Conservation (phyloP, 2,888 invertebrate genomes). For the Conistra vaccinii region DNA sequence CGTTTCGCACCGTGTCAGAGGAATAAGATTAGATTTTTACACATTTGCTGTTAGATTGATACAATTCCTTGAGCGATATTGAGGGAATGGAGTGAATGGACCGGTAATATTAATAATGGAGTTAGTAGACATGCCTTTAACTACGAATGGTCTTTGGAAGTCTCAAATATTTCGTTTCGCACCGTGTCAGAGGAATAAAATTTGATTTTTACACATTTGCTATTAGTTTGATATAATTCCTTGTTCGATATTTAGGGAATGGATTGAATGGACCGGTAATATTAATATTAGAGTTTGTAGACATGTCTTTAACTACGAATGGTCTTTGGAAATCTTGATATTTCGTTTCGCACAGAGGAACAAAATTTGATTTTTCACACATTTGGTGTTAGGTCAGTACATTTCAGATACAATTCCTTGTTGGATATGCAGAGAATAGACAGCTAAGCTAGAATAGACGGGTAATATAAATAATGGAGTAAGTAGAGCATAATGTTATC, state of each 20-base stretch:
- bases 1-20: slow-evolving; percentile 65
- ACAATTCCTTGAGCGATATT: background rate
- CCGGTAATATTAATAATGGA: slow-evolving; percentile 18
- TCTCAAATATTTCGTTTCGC: slow-evolving; percentile 58
- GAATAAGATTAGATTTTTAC: slow-evolving; percentile 48
- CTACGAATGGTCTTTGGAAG: background rate
- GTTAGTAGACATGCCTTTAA: background rate
- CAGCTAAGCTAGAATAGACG: background rate
- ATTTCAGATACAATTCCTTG: no score
- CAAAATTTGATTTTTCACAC: no score
- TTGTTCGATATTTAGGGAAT: background rate
- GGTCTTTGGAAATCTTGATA: no score
- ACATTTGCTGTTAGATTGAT: slow-evolving; percentile 34
- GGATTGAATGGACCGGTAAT: background rate
- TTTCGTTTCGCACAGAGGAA: no score
- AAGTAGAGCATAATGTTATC: no score
- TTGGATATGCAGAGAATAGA: no score
- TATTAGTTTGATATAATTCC: slow-evolving; percentile 21
- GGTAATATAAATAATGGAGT: no score
- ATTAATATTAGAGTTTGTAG: no score
- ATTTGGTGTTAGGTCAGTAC: no score
- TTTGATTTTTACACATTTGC: slow-evolving; percentile 50
- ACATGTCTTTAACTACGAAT: no score
- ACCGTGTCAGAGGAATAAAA: slow-evolving; percentile 54
- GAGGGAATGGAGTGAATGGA: background rate